Evolutionary conservation across 2,888 invertebrate genomes (phyloP).

Genomic region (Steinernema carpocapsae): DNA sequence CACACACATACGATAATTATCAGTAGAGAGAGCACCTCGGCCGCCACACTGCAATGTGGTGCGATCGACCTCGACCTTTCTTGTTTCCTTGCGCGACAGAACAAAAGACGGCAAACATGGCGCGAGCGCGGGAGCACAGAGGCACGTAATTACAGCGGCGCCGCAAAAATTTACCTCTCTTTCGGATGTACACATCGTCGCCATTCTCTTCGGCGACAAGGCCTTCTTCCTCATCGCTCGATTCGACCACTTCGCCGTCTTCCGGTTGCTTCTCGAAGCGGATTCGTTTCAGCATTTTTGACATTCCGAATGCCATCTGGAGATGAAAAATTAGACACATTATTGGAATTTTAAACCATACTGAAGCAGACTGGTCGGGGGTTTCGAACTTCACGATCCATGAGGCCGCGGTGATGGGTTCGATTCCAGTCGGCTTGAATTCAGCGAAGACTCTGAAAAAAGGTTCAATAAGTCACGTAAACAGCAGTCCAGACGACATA

Average conservation of each 20-base stretch:
- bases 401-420: conserved; percentile 37
- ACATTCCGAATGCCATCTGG: conserved; percentile 53
- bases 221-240: conserved; percentile 23
- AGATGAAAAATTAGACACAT: neutral
- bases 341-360: neutral
- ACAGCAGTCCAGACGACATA: too few relatives aligned
- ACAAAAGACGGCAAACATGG: conserved; percentile 25
- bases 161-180: conserved; percentile 20
- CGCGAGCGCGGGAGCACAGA: too few relatives aligned
- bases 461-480: too few relatives aligned
- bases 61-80: conserved; percentile 22
- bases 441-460: conserved; percentile 57
- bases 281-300: conserved; percentile 51
- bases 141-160: conserved; percentile 18
- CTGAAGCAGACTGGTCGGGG: conserved; percentile 37
- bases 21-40: neutral
- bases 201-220: conserved; percentile 29
- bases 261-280: conserved; percentile 46
- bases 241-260: conserved; percentile 48
- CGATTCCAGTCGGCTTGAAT: conserved; percentile 48
- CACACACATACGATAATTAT: conserved; percentile 8
- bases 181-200: conserved; percentile 31
- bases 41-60: neutral
- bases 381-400: conserved; percentile 39
- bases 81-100: conserved; percentile 22